Conservation (phyloP, 1,140 invertebrate genomes). For the Drosophila busckii region DNA sequence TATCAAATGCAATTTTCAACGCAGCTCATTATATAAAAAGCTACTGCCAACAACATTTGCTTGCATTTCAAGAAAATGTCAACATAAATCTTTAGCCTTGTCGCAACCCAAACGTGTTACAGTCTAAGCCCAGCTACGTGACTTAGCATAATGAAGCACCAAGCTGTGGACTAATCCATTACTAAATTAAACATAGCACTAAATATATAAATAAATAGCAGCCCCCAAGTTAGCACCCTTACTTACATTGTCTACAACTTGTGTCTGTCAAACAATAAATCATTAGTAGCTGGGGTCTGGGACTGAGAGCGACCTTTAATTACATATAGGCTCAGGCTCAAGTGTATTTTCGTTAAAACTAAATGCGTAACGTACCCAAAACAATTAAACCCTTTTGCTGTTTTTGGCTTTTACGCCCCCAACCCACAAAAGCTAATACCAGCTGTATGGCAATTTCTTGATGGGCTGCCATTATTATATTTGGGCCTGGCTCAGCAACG, state of each 20-base stretch:
- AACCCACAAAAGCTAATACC: too few species aligned
- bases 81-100: slow-evolving; percentile 57
- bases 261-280: slow-evolving; percentile 70
- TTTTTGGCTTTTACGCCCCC: slow-evolving; percentile 3
- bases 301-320: slow-evolving; percentile 52
- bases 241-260: slow-evolving; percentile 66
- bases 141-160: slow-evolving; percentile 58
- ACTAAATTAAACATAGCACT: slow-evolving; percentile 74
- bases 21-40: neutral
- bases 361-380: slow-evolving; percentile 64
- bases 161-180: slow-evolving; percentile 60
- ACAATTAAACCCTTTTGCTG: slow-evolving; percentile 69
- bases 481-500: slow-evolving; percentile 35
- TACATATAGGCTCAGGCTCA: slow-evolving; percentile 70
- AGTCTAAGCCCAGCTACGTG: slow-evolving; percentile 43
- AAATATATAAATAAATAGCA: slow-evolving; percentile 75
- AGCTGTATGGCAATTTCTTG: slow-evolving; percentile 24
- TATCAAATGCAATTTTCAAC: slow-evolving; percentile 8
- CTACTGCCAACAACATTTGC: slow-evolving; percentile 24
- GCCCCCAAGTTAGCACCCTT: slow-evolving; percentile 66
- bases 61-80: slow-evolving; percentile 53
- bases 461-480: slow-evolving; percentile 65
- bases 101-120: neutral
- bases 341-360: slow-evolving; percentile 70
- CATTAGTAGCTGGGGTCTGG: slow-evolving; percentile 35